These are phyloP conservation scores for Akabosia matsudoensis DNA, from an alignment of 1,140 invertebrate genomes.

Conservation along the genomic window DNA sequence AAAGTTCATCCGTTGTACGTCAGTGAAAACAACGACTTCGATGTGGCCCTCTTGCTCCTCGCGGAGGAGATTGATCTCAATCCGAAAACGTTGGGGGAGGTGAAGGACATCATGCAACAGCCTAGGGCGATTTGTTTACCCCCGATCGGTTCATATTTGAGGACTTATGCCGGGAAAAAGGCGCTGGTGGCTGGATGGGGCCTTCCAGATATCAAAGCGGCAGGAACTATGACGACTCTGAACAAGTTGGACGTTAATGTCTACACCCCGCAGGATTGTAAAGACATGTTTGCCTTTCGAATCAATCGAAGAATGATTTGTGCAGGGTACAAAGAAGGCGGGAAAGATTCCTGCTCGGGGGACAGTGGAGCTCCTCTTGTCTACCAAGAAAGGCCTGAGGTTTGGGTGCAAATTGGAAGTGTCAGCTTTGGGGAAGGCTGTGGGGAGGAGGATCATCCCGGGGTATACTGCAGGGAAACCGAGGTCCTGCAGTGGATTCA, in stretches of 20 bases:
- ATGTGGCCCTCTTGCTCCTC: conserved; percentile 33
- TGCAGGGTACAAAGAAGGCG: conserved; percentile 37
- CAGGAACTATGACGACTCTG: conserved; percentile 28
- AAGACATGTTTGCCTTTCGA: conserved; percentile 38
- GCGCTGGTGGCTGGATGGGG: conserved; percentile 41
- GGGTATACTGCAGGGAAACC: conserved; percentile 42
- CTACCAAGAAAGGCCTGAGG: conserved; percentile 19
- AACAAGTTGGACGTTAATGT: conserved; percentile 42
- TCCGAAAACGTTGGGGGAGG: neutral
- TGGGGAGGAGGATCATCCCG: conserved; percentile 36
- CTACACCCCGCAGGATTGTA: conserved; percentile 37
- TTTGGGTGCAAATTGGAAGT: conserved; percentile 42
- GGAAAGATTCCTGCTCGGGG: conserved; percentile 40
- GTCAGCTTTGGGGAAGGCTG: conserved; percentile 45
- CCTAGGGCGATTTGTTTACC: conserved; percentile 37
- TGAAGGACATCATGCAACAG: neutral
- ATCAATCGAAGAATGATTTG: conserved; percentile 44
- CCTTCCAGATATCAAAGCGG: neutral
- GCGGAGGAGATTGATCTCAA: conserved; percentile 24
- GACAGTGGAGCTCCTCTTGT: conserved; percentile 43
- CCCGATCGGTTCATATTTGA: conserved; percentile 25
- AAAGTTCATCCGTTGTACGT: conserved; percentile 44
- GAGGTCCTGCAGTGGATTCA: conserved; percentile 40
- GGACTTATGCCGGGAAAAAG: conserved; percentile 29
- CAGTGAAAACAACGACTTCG: conserved; percentile 44